Base-by-base conservation (phyloP, 1,140 invertebrate genomes). In the Sweltsa coloradensis region DNA sequence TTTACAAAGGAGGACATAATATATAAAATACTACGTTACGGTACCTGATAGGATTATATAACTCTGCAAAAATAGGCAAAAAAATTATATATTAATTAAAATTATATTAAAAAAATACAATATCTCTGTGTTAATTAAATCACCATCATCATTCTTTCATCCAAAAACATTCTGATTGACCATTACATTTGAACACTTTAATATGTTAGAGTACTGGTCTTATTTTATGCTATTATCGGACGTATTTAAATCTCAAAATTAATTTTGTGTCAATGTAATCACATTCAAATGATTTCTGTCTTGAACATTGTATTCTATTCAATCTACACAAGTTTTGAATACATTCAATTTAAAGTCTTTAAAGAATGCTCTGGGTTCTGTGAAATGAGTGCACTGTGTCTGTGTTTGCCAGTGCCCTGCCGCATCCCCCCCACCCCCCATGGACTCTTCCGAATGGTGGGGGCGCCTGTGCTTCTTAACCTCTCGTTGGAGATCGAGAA, bases 371-470 rank as follows among this genome's bases (percentile, higher is more conserved):
- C n/a, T n/a, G n/a, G n/a, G n/a, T n/a, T n/a, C n/a, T n/a, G n/a
- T n/a, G n/a, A n/a, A n/a, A n/a, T n/a, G 25, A 29, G 4, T 45
- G 43, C n/a, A 37, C 5, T 34, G 23, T 36, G 16, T 21, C 5
- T 41, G 58, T n/a, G n/a, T 44, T 53, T 66, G 68, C 34, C 66
- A 83, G 78, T 79, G 41, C 76, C 80, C 0, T 84, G 81, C 56
- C 70, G 73, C 51, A 69, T 81, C 18, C 79, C 80, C 7, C 58
- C 71, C 5, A 74, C 71, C 2, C 66, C 74, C 47, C 75, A 81
- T 54, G 79, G 79, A 2, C 70, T 76, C 37, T 82, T 76, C 62
- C 31, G 36, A 70, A 47, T 13, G 46, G 23, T 29, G 50, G 25
- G 24, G 18, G 29, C 26, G 36, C 21, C n/a, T 34, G 45, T 21